Evolutionary conservation across 2,888 invertebrate genomes (phyloP).

Genomic region (Limnephilus lunatus): DNA sequence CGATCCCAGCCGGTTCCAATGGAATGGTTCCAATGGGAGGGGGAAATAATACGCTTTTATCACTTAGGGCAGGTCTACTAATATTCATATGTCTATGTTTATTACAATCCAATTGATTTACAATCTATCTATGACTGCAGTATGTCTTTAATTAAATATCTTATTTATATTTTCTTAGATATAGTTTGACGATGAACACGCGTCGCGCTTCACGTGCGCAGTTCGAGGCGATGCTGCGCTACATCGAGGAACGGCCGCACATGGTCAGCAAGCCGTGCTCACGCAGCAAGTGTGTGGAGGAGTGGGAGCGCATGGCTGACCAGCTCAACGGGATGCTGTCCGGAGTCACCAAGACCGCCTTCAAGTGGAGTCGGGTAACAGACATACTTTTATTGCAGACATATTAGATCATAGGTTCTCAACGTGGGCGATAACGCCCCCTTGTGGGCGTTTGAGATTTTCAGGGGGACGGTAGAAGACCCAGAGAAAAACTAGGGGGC

Average conservation of each 20-base stretch:
- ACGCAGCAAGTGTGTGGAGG: slow-evolving; percentile 11
- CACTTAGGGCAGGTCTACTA: too few relatives aligned
- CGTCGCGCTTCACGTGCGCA: slow-evolving; percentile 13
- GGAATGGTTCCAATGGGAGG: too few relatives aligned
- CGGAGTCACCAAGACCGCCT: slow-evolving; percentile 32
- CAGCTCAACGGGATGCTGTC: slow-evolving; percentile 31
- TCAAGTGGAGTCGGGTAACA: slow-evolving; percentile 32
- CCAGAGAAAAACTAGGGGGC: too few relatives aligned
- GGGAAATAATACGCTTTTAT: too few relatives aligned
- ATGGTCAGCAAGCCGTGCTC: slow-evolving; percentile 30
- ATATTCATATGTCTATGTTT: too few relatives aligned
- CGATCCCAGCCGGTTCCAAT: too few relatives aligned
- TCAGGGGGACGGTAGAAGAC: too few relatives aligned
- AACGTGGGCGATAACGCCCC: too few relatives aligned
- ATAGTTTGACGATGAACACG: slow-evolving; percentile 15
- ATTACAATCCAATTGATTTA: too few relatives aligned
- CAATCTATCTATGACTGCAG: too few relatives aligned
- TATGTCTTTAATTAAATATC: neutral
- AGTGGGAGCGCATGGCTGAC: slow-evolving; percentile 8
- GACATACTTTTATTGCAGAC: neutral
- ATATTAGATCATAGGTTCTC: neutral
- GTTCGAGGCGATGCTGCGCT: slow-evolving; percentile 28
- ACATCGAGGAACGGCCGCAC: slow-evolving; percentile 24
- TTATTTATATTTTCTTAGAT: neutral
- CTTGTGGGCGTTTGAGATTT: too few relatives aligned